Base-by-base conservation (phyloP, 1,140 invertebrate genomes). In the Muscidifurax raptorellus region DNA sequence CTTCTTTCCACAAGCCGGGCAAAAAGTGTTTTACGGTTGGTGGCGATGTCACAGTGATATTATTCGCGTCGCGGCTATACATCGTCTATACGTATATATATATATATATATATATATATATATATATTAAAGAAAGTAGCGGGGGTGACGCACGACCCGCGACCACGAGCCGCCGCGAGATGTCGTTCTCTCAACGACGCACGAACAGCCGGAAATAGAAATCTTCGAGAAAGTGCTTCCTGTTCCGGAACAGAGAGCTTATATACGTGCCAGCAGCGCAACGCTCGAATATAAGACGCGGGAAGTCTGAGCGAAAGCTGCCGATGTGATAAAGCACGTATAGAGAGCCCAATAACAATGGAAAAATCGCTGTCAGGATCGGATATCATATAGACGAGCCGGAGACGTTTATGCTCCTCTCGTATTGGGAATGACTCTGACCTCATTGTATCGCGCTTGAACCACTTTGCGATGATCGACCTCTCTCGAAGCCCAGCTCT, bases 291-390 rank as follows among this genome's bases (percentile, higher is more conserved):
- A 30, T 18, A 78, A 69, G 75, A 79, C 67, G 75, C 27, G 72
- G 1, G 22, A 18, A 32, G 30, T 7, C 3, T 5, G n/a, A 59
- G 18, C 22, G 18, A 59, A 59, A 59, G 15, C 52, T 59, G 18
- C 10, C 10, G 80, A 40, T 44, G n/a, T 59, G 82, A 84, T 84
- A 84, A 79, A 79, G 82, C 82, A 79, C 76, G 66, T 79, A n/a
- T n/a, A 79, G 12, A 66, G 15, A 44, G 27, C 36, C 18, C 67
- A 22, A 36, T 71, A 59, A 78, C 74, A 78, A 83, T 83, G 66
- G 82, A 83, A 83, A 83, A 52, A 83, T 79, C 30, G 75, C 44
- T 12, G 40, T 40, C 74, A 66, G 15, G 52, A 82, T 82, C 30
- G 71, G 52, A 76, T 76, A 82, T 47, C 79, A 25, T 13, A 18